Percentiles rank a stretch among this genome's conserved stretches.
phyloP scores from a whole-genome alignment of 1,140 invertebrate genomes.

The Rhagoletis pomonella region DNA sequence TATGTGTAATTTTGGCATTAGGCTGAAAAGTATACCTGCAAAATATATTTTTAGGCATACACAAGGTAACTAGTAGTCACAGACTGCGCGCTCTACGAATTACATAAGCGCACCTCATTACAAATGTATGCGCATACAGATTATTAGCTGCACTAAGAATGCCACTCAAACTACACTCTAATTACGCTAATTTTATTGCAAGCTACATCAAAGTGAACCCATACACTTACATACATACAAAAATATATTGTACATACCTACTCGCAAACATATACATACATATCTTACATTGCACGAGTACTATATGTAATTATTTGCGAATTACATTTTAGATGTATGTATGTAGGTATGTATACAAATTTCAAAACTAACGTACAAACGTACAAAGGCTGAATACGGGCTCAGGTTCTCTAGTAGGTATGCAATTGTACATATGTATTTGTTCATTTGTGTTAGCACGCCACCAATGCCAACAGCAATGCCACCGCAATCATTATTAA shows the following conservation, averaged over 20 bases:
- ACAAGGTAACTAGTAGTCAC: not conserved
- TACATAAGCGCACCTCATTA: not conserved
- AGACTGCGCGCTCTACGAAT: not conserved
- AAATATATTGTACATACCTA: not conserved
- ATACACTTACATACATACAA: not conserved
- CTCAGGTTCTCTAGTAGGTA: not conserved
- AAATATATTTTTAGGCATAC: not conserved
- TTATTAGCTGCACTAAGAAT: constrained; percentile 7
- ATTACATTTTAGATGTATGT: no score
- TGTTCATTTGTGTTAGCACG: not conserved
- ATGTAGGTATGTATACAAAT: no score
- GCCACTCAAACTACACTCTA: constrained; percentile 29
- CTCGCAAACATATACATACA: not conserved
- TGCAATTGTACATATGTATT: not conserved
- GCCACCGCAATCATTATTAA: constrained; percentile 20
- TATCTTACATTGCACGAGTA: no score
- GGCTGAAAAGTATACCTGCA: not conserved
- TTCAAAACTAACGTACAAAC: no score
- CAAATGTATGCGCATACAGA: constrained; percentile 6
- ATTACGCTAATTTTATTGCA: constrained; percentile 35
- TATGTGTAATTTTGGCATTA: not conserved
- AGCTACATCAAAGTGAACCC: not conserved
- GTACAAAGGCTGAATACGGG: not conserved
- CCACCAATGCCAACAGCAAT: constrained; percentile 9
- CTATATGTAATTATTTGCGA: no score